Conservation (phyloP, 2,888 invertebrate genomes). For the Idaea dimidiata region DNA sequence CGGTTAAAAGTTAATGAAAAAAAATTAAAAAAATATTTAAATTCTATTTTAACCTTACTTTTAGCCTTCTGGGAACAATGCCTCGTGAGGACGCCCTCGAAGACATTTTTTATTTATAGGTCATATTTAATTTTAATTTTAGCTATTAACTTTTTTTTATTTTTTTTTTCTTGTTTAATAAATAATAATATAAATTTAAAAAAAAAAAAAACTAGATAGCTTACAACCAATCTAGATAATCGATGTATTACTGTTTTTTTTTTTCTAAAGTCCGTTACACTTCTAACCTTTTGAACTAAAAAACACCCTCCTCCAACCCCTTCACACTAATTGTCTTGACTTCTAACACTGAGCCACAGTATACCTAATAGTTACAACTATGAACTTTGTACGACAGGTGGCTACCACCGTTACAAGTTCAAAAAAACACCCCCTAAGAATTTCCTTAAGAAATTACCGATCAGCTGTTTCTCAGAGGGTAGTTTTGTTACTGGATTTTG, state of each 20-base stretch:
- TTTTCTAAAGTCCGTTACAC: neutral
- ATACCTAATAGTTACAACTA: neutral
- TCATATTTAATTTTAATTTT: no score
- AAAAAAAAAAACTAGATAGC: no score
- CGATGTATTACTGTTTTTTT: neutral
- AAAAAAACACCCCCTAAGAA: constrained; percentile 38
- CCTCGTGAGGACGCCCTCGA: no score
- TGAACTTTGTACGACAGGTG: constrained; percentile 20
- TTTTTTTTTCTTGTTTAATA: no score
- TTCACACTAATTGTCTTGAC: constrained; percentile 16
- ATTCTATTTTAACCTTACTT: no score
- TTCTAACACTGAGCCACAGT: constrained; percentile 17
- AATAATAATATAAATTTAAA: no score
- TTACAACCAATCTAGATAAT: no score
- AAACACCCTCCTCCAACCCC: constrained; percentile 9
- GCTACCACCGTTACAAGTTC: constrained; percentile 40
- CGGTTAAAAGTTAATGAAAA: no score
- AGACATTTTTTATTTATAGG: no score
- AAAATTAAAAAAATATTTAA: no score
- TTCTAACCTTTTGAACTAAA: neutral
- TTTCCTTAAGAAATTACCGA: constrained; percentile 34
- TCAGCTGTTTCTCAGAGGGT: constrained; percentile 34
- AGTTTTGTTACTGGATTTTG: neutral
- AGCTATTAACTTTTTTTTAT: no score
- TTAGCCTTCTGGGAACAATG: no score